phyloP scores from a whole-genome alignment of 2,113 vertebrate species.

The Apodemus sylvaticus region DNA sequence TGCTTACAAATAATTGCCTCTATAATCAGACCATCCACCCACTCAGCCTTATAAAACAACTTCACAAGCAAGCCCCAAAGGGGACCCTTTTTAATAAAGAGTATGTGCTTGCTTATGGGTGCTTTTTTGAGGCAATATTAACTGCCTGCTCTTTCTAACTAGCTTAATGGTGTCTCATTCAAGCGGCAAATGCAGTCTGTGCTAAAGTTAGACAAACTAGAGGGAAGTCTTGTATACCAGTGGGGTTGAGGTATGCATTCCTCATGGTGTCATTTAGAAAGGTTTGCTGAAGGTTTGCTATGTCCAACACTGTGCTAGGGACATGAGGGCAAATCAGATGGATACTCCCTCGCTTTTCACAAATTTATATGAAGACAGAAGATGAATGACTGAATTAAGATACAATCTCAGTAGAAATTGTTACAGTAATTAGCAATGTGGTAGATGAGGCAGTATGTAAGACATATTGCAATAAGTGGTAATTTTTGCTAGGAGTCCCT shows the following conservation, averaged over 20 bases:
- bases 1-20: neutral
- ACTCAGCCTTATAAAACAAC: neutral
- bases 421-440: neutral
- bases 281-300: neutral
- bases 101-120: neutral
- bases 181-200: neutral
- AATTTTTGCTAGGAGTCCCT: neutral
- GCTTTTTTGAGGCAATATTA: neutral
- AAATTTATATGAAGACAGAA: neutral
- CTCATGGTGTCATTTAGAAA: neutral
- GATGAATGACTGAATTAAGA: neutral
- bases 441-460: no score
- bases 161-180: neutral
- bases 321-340: neutral
- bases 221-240: neutral
- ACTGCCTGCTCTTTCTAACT: neutral
- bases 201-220: neutral
- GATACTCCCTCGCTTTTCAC: neutral
- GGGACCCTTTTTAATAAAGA: slow-evolving; percentile 22
- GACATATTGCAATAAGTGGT: neutral
- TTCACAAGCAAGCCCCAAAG: neutral
- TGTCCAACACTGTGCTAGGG: neutral
- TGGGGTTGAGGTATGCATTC: neutral
- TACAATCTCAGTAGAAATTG: neutral
- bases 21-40: slow-evolving; percentile 1